Evolutionary conservation across 2,888 invertebrate genomes (phyloP).

Genomic region (Zhengitettix transpicula): DNA sequence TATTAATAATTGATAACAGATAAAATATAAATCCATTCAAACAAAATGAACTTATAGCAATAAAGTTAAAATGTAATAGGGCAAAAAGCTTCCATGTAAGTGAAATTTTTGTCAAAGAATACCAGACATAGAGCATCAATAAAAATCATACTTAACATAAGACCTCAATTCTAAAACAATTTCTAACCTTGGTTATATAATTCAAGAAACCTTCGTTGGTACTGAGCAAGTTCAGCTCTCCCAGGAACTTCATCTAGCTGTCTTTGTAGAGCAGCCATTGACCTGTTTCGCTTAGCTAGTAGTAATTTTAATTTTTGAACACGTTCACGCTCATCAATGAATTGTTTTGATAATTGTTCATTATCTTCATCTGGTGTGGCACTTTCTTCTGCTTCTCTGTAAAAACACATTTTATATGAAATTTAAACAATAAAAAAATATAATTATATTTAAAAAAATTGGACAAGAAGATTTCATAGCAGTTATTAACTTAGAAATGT

Average conservation of each 20-base stretch:
- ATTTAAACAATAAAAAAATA: too few relatives aligned
- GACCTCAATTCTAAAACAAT: conserved; percentile 1
- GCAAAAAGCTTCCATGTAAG: background rate
- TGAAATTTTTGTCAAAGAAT: background rate
- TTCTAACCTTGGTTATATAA: conserved; percentile 74
- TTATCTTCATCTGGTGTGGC: conserved; percentile 13
- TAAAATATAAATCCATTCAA: too few relatives aligned
- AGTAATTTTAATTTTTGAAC: conserved; percentile 41
- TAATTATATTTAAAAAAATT: too few relatives aligned
- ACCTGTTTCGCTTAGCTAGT: conserved; percentile 61
- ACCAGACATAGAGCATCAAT: background rate
- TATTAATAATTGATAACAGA: too few relatives aligned
- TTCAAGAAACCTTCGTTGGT: conserved; percentile 89
- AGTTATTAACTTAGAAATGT: too few relatives aligned
- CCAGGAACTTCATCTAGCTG: conserved; percentile 88
- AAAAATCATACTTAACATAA: background rate
- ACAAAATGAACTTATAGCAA: too few relatives aligned
- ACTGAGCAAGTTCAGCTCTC: conserved; percentile 83
- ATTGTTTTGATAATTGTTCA: conserved; percentile 31
- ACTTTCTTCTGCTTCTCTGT: conserved; percentile 16
- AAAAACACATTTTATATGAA: background rate
- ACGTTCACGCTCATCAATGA: conserved; percentile 44
- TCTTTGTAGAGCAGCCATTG: conserved; percentile 62
- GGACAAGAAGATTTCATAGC: too few relatives aligned
- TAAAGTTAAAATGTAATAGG: too few relatives aligned